phyloP scores from a whole-genome alignment of 2,888 invertebrate genomes.

The Sinotaia quadrata region DNA sequence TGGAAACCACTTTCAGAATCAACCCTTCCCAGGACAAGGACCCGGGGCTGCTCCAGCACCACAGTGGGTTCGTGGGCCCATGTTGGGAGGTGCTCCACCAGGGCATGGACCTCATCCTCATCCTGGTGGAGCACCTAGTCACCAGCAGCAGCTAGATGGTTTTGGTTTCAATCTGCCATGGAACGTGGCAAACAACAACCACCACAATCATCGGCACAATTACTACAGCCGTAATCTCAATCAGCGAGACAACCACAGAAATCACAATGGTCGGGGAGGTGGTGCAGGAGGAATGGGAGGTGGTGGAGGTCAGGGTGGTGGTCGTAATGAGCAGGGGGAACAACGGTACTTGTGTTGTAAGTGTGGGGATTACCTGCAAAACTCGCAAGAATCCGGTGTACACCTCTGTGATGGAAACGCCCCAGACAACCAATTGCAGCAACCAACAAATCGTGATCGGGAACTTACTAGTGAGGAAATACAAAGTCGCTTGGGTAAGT shows the following conservation, averaged over 20 bases:
- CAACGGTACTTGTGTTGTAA: constrained; percentile 54
- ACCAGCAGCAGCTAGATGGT: constrained; percentile 39
- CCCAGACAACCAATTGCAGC: constrained; percentile 31
- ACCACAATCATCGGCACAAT: constrained; percentile 35
- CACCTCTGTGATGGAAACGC: constrained; percentile 61
- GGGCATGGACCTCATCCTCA: constrained; percentile 30
- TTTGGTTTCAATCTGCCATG: constrained; percentile 43
- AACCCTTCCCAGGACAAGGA: constrained; percentile 37
- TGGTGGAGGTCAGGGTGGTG: constrained; percentile 29
- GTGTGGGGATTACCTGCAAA: constrained; percentile 61
- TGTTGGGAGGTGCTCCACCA: constrained; percentile 27
- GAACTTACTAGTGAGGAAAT: constrained; percentile 24
- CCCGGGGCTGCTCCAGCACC: constrained; percentile 33
- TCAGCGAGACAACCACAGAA: constrained; percentile 36
- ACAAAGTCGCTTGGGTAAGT: constrained; percentile 26
- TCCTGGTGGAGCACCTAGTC: constrained; percentile 26
- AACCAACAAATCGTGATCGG: constrained; percentile 22
- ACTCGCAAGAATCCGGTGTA: constrained; percentile 57
- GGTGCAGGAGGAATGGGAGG: constrained; percentile 30
- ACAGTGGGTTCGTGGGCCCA: constrained; percentile 35
- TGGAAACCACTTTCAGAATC: constrained; percentile 37
- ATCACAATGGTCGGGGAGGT: constrained; percentile 34
- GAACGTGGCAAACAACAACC: constrained; percentile 38
- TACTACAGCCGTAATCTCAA: constrained; percentile 34
- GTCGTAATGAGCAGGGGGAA: constrained; percentile 22